Percentiles rank a stretch among this genome's conserved stretches.
Evolutionary conservation across 2,888 invertebrate genomes (phyloP).

Genomic region (Polyommatus icarus): DNA sequence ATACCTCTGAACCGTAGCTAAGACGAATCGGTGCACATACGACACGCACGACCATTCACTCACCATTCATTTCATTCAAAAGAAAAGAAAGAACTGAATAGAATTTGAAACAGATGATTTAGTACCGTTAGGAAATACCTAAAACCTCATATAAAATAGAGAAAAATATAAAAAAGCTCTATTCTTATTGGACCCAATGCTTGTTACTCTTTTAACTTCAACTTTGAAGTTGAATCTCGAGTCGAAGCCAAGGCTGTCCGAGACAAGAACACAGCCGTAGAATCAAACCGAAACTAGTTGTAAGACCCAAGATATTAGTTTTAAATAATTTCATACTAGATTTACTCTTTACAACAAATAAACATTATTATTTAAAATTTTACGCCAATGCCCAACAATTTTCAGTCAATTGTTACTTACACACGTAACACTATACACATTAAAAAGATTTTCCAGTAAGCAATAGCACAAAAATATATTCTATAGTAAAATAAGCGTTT

Average conservation of each 20-base stretch:
- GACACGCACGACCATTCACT: conserved; percentile 5
- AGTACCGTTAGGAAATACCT: neutral
- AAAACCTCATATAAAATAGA: too few species aligned
- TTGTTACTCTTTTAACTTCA: too few species aligned
- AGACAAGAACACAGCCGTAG: too few species aligned
- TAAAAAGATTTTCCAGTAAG: neutral
- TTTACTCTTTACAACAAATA: too few species aligned
- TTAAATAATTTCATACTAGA: neutral
- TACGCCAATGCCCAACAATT: neutral
- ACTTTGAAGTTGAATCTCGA: too few species aligned
- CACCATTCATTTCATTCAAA: neutral
- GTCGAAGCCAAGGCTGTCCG: too few species aligned
- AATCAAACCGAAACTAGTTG: too few species aligned
- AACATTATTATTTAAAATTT: too few species aligned
- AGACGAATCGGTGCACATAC: conserved; percentile 17
- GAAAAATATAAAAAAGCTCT: too few species aligned
- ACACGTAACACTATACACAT: neutral
- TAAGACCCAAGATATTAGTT: too few species aligned
- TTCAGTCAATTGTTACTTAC: neutral
- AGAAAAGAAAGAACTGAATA: neutral
- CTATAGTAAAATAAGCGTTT: neutral
- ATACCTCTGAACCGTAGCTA: neutral
- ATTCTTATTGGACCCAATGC: too few species aligned
- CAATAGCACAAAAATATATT: neutral
- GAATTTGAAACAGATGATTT: neutral